A percentile compares a stretch with the other conserved stretches of the same genome.
These are phyloP conservation scores for Triplophysa yarkandensis DNA, from an alignment of 2,797 vertebrate species.

Conservation along the genomic window DNA sequence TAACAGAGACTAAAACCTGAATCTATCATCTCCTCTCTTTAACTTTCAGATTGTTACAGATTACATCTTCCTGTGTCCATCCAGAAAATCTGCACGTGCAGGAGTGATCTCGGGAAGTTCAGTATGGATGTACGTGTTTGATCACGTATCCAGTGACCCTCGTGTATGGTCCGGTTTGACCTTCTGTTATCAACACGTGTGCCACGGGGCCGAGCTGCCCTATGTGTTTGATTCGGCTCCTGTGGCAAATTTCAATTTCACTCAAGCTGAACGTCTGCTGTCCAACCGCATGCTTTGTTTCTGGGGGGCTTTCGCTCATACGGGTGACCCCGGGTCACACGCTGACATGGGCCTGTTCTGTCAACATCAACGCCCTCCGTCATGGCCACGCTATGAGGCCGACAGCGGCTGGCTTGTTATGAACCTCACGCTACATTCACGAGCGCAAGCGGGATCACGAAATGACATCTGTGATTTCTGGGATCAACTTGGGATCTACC, in stretches of 20 bases:
- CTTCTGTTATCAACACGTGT: constrained; percentile 73
- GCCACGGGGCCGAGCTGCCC: constrained; percentile 77
- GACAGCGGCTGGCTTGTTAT: constrained; percentile 68
- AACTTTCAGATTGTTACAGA: constrained; percentile 73
- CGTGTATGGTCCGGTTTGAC: constrained; percentile 71
- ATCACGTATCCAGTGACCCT: constrained; percentile 69
- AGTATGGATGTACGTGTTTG: constrained; percentile 75
- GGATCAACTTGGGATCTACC: constrained; percentile 75
- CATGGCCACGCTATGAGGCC: constrained; percentile 71
- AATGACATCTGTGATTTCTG: constrained; percentile 76
- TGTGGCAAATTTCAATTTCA: constrained; percentile 72
- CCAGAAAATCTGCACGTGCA: constrained; percentile 66
- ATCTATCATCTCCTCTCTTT: constrained; percentile 24
- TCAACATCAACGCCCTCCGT: constrained; percentile 61
- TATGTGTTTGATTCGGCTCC: constrained; percentile 71
- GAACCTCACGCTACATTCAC: constrained; percentile 73
- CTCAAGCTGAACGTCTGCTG: constrained; percentile 65
- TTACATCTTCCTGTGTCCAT: constrained; percentile 75
- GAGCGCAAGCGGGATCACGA: constrained; percentile 66
- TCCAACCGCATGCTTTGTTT: constrained; percentile 76
- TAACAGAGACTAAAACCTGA: too few relatives aligned
- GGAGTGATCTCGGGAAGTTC: constrained; percentile 55
- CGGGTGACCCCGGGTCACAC: constrained; percentile 64
- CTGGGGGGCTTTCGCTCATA: constrained; percentile 75
- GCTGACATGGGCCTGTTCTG: constrained; percentile 67